Percentiles rank a stretch among this genome's conserved stretches.
phyloP scores from a whole-genome alignment of 1,140 invertebrate genomes.

The Polypedilum vanderplanki region DNA sequence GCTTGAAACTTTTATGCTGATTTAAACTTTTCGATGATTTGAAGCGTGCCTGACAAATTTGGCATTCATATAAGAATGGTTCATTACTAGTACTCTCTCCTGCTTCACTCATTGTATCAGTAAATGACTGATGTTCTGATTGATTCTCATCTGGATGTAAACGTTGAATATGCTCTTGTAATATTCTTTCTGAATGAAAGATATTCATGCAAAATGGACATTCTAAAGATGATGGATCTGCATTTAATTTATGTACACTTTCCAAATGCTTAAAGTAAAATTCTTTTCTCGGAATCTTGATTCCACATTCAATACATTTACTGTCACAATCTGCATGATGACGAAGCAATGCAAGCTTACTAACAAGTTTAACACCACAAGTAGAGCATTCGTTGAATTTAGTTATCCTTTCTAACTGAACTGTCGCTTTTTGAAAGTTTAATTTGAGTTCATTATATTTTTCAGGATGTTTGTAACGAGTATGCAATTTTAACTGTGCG shows the following conservation, averaged over 20 bases:
- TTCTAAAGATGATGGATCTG: neutral
- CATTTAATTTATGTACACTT: neutral
- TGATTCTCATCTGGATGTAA: slow-evolving; percentile 1
- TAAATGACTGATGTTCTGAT: neutral
- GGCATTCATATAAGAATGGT: neutral
- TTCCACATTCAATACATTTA: neutral
- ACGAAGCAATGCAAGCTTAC: neutral
- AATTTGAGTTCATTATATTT: neutral
- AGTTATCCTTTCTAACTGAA: neutral
- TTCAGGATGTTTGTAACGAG: neutral
- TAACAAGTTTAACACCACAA: neutral
- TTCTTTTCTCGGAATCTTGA: neutral
- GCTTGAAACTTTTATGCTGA: neutral
- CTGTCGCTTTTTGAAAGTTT: neutral
- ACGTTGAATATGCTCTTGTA: slow-evolving; percentile 5
- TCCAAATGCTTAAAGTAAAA: slow-evolving; percentile 1
- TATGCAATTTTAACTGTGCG: neutral
- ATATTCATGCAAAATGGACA: slow-evolving; percentile 15
- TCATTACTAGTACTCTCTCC: neutral
- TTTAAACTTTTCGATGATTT: neutral
- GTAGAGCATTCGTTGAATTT: neutral
- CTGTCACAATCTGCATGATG: slow-evolving; percentile 3
- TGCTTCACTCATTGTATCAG: neutral
- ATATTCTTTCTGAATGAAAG: neutral
- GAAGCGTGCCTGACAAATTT: neutral